phyloP scores from a whole-genome alignment of 2,797 vertebrate species.

The Pelodytes ibericus region DNA sequence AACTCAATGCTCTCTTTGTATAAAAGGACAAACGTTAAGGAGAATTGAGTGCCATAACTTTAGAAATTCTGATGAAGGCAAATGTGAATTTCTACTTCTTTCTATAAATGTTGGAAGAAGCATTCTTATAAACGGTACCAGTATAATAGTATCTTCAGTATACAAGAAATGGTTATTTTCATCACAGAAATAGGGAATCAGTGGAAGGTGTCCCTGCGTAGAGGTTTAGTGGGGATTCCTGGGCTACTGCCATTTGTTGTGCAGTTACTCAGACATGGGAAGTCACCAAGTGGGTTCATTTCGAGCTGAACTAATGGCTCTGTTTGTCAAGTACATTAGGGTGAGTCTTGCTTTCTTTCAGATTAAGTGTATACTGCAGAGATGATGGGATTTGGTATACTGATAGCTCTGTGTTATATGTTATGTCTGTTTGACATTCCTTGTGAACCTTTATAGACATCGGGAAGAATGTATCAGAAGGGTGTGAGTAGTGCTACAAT shows the following conservation, averaged over 20 bases:
- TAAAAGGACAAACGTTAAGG: background rate
- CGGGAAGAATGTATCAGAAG: background rate
- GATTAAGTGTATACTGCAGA: background rate
- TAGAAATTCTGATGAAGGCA: background rate
- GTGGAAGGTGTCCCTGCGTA: background rate
- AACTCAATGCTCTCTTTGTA: conserved; percentile 40
- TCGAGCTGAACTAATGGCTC: too few species aligned
- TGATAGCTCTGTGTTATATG: background rate
- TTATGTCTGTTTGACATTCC: too few species aligned
- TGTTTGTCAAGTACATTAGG: background rate
- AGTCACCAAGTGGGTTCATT: background rate
- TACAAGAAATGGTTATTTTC: background rate
- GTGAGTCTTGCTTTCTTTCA: background rate
- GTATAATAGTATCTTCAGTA: background rate
- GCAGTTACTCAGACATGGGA: background rate
- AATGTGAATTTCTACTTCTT: background rate
- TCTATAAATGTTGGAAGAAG: background rate
- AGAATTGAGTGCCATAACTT: background rate
- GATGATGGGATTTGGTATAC: background rate
- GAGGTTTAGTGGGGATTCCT: background rate
- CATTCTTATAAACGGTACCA: background rate
- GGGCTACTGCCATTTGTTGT: background rate
- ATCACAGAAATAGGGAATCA: background rate
- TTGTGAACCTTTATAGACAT: background rate
- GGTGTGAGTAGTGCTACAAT: background rate